Base-by-base conservation (phyloP, 1,140 invertebrate species). In the Sinonovacula constricta region DNA sequence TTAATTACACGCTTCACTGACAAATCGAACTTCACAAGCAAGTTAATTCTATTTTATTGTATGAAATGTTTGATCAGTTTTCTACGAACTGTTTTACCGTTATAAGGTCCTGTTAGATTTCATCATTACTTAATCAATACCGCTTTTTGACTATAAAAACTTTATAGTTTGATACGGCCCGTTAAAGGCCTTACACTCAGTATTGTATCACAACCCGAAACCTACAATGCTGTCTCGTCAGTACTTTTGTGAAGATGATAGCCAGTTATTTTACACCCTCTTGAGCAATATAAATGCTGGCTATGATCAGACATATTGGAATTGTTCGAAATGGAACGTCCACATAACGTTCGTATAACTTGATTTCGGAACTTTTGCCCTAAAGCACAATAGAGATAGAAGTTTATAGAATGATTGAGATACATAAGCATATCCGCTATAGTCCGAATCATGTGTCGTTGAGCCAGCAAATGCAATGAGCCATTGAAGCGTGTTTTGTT, bases 401-500 rank as follows among this genome's bases (percentile, higher is more conserved):
- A 91, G 79, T 91, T 91, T 18, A 88, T 85, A 7, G 90, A 90
- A 79, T 91, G 91, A 80, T 91, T 91, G 0, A 90, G 45, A 82
- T 89, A 91, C 87, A 91, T 90, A 2, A 90, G 81, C 59, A 90
- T 71, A 54, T 88, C 84, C 0, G 86, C 81, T 24, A 88, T 79
- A 0, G 89, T 89, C 24, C 80, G 31, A 0, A 86, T 74, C 22
- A 90, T 72, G 31, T 53, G 54, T 51, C 66, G 33, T 15, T 70
- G 75, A 51, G 67, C 54, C 22, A 63, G 26, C 3, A 69, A 3
- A 7, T 62, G 54, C 30, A 78, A 49, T 30, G 66, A 62, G 4
- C 24, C 36, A 39, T 60, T 33, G 15, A 62, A 18, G 2, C 30
- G 36, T 10, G 69, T 45, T 14, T 65, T 45, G 31, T 81, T 85